Evolutionary conservation across 2,797 vertebrate genomes (phyloP).

Genomic region (Gymnoscopelus braueri): DNA sequence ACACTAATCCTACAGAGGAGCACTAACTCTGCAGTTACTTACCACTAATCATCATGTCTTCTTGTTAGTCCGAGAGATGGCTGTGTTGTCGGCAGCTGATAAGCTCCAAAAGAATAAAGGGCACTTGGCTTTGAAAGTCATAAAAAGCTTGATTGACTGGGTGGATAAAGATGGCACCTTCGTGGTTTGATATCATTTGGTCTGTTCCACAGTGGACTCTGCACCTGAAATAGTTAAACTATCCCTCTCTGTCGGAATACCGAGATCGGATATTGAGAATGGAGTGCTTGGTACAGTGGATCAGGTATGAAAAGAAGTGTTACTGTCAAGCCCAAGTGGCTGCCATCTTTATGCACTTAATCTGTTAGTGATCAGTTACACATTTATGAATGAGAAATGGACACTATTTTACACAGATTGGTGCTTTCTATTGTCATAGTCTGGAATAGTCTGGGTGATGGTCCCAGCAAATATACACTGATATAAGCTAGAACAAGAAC

Average conservation of each 20-base stretch:
- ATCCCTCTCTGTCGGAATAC: not conserved
- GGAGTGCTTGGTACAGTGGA: not conserved
- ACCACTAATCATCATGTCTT: conserved; percentile 20
- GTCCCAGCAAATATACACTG: conserved; percentile 57
- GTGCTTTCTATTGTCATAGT: conserved; percentile 50
- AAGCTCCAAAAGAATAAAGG: conserved; percentile 37
- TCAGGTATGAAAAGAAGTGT: not conserved
- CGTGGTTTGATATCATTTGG: not conserved
- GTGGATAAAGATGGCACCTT: conserved; percentile 7
- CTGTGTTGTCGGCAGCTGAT: conserved; percentile 27
- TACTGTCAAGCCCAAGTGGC: not conserved
- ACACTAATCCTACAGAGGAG: conserved; percentile 1
- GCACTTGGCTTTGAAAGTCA: conserved; percentile 6
- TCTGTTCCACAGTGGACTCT: not conserved
- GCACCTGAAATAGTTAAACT: not conserved
- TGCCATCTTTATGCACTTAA: conserved; percentile 6
- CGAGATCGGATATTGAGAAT: not conserved
- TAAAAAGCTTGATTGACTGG: not conserved
- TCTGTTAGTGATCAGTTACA: conserved; percentile 31
- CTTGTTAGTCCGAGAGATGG: conserved; percentile 14
- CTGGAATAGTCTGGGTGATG: conserved; percentile 48
- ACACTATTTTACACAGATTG: conserved; percentile 47
- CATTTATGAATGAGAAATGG: conserved; percentile 25
- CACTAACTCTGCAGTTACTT: not conserved
- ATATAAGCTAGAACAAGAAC: conserved; percentile 74